Evolutionary conservation across 2,888 invertebrate species (phyloP), one percentile per base, ranked within the genome.

Genomic region (Scelioninae gen. 2): DNA sequence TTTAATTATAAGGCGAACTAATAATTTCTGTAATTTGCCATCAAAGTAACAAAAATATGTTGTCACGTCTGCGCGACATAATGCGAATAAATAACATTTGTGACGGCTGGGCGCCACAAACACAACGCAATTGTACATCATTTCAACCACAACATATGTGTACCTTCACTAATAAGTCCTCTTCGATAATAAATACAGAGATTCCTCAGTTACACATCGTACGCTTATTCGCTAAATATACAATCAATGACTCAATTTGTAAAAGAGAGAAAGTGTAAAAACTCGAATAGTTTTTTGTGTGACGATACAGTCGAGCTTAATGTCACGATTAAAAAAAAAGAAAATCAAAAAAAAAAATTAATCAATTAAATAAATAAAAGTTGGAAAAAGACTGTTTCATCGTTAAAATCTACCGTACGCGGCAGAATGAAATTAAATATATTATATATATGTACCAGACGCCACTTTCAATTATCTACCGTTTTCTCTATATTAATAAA

Each of bases 161-260:
- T 43, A 31, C 15, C 31, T 50, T 50, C 25, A 50, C 50, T 50
- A 50, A 52, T 33, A 31, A 7, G 15, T 48, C 41, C 39, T 33
- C n/a, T 50, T 63, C 19, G 11, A 52, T 52, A 63, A 63, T 50
- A 50, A 39, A 50, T 61, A 48, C 10, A 61, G 61, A 61, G 61
- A 61, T 61, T 61, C 61, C 33, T 50, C 50, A 25, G 50, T 50
- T 70, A 64, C 57, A 45, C 63, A 63, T 70, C 43, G 35, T 28
- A 64, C 46, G 37, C 43, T 61, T 61, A 69, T 41, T 53, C 37
- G 45, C 45, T 70, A 70, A 63, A 64, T 63, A 57, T 70, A 63
- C 45, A 57, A 70, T 64, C 53, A 53, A 28, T 45, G 48, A 57
- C 43, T 46, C 37, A 33, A 25, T 60, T 50, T 16, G 11, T 16